These are phyloP conservation scores for Pogonognathellus flavescens DNA, from an alignment of 1,140 invertebrate genomes.

Conservation along the genomic window DNA sequence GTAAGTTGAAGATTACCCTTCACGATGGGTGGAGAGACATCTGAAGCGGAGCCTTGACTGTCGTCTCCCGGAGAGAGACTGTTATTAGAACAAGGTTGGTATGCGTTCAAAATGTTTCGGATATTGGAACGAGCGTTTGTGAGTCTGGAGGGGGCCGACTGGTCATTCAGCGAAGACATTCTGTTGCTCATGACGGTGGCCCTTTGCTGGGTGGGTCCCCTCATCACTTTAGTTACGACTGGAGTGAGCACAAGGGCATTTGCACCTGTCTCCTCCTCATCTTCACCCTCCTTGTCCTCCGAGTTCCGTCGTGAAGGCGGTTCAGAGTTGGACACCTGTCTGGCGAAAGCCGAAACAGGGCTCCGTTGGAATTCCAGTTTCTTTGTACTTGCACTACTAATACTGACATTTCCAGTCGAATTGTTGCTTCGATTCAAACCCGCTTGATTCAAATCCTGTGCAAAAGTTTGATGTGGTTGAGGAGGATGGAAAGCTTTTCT, in stretches of 20 bases:
- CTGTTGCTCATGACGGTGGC: constrained; percentile 56
- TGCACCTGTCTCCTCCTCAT: background rate
- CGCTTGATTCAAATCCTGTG: constrained; percentile 32
- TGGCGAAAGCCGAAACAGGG: constrained; percentile 56
- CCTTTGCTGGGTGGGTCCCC: constrained; percentile 64
- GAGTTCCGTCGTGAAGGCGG: constrained; percentile 26
- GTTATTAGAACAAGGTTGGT: background rate
- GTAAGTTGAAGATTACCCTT: constrained; percentile 29
- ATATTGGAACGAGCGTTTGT: constrained; percentile 57
- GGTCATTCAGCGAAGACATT: constrained; percentile 52
- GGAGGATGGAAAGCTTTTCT: background rate
- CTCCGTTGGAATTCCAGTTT: constrained; percentile 49
- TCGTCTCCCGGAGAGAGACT: constrained; percentile 1
- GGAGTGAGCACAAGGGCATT: constrained; percentile 53
- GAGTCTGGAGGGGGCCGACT: constrained; percentile 41
- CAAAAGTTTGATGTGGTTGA: background rate
- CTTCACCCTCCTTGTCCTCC: background rate
- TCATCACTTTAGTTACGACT: constrained; percentile 65
- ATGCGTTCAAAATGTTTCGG: constrained; percentile 56
- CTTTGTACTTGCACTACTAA: constrained; percentile 38
- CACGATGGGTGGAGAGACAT: constrained; percentile 6
- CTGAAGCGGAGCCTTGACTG: constrained; percentile 37
- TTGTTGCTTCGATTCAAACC: background rate
- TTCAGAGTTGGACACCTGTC: constrained; percentile 54
- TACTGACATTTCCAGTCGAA: background rate